Percentiles rank a stretch among this genome's conserved stretches.
Conservation (phyloP, 2,113 vertebrate genomes). For the Microcebus griseorufus region DNA sequence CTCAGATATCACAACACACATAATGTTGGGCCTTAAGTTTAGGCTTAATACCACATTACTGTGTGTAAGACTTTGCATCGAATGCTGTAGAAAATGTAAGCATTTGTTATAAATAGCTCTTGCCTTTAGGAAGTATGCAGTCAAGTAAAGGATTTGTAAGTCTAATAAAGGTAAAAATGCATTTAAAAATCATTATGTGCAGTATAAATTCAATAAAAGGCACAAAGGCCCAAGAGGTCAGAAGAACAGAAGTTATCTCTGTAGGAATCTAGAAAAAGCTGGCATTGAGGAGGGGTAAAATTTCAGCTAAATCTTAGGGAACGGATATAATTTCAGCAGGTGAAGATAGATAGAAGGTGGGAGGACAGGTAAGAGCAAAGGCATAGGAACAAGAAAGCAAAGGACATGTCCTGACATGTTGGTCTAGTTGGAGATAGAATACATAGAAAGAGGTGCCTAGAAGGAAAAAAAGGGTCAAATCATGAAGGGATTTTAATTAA, state of each 20-base stretch:
- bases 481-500: not conserved
- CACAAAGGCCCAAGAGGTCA: not conserved
- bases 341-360: not conserved
- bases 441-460: not conserved
- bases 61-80: not conserved
- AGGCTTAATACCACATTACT: not conserved
- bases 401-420: not conserved
- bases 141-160: conserved; percentile 39
- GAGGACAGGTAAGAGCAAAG: not conserved
- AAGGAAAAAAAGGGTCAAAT: not conserved
- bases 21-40: not conserved
- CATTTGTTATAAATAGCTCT: conserved; percentile 38
- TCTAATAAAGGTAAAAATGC: conserved; percentile 34
- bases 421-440: not conserved
- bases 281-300: not conserved
- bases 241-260: not conserved
- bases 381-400: not conserved
- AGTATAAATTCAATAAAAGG: not conserved
- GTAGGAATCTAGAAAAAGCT: not conserved
- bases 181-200: not conserved
- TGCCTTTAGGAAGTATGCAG: conserved; percentile 30
- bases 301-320: not conserved
- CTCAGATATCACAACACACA: not conserved
- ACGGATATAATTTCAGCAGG: not conserved
- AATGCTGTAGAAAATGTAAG: conserved; percentile 5